These are phyloP conservation scores for Chionodraco myersi DNA, from an alignment of 2,113 vertebrate species.

Conservation along the genomic window DNA sequence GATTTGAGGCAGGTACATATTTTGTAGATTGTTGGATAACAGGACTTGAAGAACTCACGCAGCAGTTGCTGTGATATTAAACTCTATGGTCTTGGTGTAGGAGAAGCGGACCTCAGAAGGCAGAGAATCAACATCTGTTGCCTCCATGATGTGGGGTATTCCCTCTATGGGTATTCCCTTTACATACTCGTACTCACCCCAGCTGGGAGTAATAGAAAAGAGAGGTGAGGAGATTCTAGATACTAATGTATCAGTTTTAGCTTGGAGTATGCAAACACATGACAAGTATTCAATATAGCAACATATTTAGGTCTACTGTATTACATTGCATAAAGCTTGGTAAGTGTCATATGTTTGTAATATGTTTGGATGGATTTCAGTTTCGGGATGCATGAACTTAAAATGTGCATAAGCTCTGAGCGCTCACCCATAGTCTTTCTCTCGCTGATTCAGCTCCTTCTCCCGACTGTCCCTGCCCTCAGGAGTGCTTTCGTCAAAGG, in stretches of 20 bases:
- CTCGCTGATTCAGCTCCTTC: conserved; percentile 53
- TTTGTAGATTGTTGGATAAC: not conserved
- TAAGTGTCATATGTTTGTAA: not conserved
- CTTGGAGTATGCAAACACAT: not conserved
- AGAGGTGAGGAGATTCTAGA: not conserved
- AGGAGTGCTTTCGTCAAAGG: conserved; percentile 42
- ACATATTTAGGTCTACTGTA: not conserved
- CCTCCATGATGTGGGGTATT: conserved; percentile 56
- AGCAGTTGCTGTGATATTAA: conserved; percentile 8
- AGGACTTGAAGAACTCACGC: conserved; percentile 42
- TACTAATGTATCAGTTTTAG: not conserved
- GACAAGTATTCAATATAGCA: not conserved
- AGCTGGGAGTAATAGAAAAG: conserved; percentile 48
- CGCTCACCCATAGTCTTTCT: conserved; percentile 51
- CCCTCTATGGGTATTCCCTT: no score
- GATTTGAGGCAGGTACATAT: not conserved
- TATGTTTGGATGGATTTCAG: no score
- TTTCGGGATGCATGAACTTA: not conserved
- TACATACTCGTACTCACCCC: no score
- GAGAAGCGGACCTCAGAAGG: conserved; percentile 72
- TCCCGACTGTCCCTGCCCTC: conserved; percentile 15
- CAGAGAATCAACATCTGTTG: not conserved
- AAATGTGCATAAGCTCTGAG: not conserved
- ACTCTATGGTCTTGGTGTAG: conserved; percentile 63
- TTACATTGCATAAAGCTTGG: not conserved